These are phyloP conservation scores for Eilema depressum DNA, from an alignment of 2,888 invertebrate genomes.

Conservation along the genomic window DNA sequence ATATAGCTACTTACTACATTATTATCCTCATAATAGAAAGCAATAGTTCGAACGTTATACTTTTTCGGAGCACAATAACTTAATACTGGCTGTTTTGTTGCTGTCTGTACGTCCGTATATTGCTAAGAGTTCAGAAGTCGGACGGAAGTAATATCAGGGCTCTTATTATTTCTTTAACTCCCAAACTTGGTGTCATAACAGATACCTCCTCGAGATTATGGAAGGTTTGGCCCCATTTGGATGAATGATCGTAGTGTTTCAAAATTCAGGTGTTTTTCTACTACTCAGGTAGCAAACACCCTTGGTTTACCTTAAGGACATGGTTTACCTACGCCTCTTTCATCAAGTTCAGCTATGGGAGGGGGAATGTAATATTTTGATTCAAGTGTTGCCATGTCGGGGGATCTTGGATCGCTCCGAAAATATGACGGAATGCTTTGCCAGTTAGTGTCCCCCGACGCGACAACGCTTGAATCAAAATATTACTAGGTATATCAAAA, in stretches of 20 bases:
- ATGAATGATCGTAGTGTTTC: background rate
- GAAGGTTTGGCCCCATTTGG: background rate
- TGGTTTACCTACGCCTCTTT: too few relatives aligned
- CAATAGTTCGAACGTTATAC: background rate
- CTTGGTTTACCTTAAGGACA: background rate
- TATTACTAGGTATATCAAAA: too few relatives aligned
- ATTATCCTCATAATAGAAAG: background rate
- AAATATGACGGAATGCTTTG: too few relatives aligned
- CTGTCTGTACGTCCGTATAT: background rate
- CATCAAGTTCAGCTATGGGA: too few relatives aligned
- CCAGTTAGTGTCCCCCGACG: too few relatives aligned
- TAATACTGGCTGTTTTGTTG: background rate
- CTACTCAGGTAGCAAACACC: background rate
- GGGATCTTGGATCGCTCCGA: too few relatives aligned
- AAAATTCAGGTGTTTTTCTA: background rate
- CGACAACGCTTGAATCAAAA: too few relatives aligned
- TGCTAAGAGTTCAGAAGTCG: constrained; percentile 7
- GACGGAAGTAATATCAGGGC: constrained; percentile 1
- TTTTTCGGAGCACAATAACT: background rate
- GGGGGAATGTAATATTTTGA: too few relatives aligned
- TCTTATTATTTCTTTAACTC: constrained; percentile 8
- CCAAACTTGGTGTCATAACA: background rate
- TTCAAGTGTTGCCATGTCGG: too few relatives aligned
- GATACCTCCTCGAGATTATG: background rate
- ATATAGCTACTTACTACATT: too few relatives aligned